Conservation (phyloP, 2,113 vertebrate genomes). For the Chauna torquata region DNA sequence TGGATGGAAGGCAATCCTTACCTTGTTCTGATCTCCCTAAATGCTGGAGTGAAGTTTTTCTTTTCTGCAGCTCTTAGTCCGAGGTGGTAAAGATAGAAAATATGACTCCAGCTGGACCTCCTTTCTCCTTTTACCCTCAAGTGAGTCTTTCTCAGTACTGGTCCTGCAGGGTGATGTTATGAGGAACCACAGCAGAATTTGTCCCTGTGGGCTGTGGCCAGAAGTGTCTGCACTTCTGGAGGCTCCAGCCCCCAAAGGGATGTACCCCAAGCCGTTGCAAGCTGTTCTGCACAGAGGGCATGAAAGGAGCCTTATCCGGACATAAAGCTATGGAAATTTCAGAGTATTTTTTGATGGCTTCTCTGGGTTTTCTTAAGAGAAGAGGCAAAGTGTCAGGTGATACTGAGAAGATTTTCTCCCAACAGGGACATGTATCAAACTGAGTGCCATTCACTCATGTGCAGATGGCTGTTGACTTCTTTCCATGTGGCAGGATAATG, state of each 20-base stretch:
- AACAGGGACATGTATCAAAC: background rate
- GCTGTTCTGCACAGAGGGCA: background rate
- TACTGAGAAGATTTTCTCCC: background rate
- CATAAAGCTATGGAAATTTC: background rate
- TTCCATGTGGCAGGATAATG: background rate
- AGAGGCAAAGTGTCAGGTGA: background rate
- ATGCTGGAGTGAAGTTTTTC: background rate
- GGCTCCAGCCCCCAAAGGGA: background rate
- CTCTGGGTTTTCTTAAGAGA: background rate
- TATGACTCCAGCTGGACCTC: fast-evolving
- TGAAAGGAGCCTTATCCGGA: background rate
- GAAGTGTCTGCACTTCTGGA: background rate
- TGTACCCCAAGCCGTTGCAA: background rate
- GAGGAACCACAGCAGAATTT: background rate
- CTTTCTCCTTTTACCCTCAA: background rate
- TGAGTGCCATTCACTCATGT: background rate
- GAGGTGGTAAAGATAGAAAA: background rate
- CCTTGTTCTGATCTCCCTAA: background rate
- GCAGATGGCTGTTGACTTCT: background rate
- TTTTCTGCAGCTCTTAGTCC: background rate
- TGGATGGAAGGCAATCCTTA: background rate
- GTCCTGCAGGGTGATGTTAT: background rate
- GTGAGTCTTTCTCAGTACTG: background rate
- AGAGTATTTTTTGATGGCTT: background rate
- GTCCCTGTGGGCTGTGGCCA: background rate